phyloP scores from a whole-genome alignment of 1,140 invertebrate species.

The Trichomalopsis sarcophagae region DNA sequence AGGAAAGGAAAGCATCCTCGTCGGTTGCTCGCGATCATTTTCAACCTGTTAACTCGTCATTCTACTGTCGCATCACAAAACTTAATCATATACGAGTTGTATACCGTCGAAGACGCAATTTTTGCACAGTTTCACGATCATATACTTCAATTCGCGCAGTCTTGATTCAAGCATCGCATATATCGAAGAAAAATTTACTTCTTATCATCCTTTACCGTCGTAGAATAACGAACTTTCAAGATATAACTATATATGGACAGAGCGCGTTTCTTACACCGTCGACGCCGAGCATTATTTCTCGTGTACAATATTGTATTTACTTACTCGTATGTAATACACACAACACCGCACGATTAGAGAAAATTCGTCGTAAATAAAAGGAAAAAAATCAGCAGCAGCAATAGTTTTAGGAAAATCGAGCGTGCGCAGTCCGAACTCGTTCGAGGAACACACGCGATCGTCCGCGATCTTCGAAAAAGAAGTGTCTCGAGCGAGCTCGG shows the following conservation, averaged over 20 bases:
- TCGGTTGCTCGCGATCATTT: conserved; percentile 7
- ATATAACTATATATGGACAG: not conserved
- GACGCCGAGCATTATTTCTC: conserved; percentile 47
- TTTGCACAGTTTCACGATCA: not conserved
- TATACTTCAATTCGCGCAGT: not conserved
- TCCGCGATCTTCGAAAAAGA: not conserved
- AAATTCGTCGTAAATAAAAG: conserved; percentile 38
- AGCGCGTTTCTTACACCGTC: conserved; percentile 39
- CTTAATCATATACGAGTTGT: not conserved
- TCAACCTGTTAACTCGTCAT: not conserved
- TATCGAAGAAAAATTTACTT: not conserved
- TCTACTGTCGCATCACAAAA: not conserved
- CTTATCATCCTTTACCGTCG: not conserved
- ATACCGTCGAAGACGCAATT: not conserved
- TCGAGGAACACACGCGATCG: not conserved
- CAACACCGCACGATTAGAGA: conserved; percentile 31
- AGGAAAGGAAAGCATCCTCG: not conserved
- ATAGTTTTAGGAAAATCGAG: conserved; percentile 28
- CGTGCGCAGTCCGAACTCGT: conserved; percentile 15
- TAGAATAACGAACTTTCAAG: not conserved
- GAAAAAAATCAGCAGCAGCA: conserved; percentile 24
- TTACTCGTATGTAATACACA: not conserved
- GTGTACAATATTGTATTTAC: conserved; percentile 50
- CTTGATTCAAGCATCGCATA: not conserved
- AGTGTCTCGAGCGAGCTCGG: not conserved